A percentile compares a stretch with the other conserved stretches of the same genome.
Evolutionary conservation across 2,113 vertebrate species (phyloP).

Genomic region (Fregata magnificens): DNA sequence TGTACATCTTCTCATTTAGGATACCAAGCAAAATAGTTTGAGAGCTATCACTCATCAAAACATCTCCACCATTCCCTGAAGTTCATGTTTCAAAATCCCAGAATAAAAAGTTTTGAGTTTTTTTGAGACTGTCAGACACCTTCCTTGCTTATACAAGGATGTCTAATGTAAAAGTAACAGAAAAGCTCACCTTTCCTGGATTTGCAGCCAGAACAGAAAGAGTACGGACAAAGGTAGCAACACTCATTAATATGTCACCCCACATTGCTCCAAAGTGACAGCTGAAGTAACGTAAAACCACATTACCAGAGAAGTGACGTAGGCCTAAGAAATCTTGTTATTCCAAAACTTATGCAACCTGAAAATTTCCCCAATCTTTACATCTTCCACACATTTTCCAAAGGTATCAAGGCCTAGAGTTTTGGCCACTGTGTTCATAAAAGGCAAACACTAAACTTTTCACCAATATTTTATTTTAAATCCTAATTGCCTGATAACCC

Average conservation of each 20-base stretch:
- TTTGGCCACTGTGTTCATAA: neutral
- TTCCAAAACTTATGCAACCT: neutral
- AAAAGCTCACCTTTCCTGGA: neutral
- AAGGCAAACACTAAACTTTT: neutral
- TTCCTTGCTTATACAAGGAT: neutral
- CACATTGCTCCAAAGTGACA: neutral
- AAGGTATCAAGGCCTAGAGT: neutral
- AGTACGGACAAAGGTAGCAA: neutral
- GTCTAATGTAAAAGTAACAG: neutral
- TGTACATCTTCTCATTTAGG: neutral
- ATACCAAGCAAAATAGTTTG: neutral
- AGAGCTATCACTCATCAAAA: neutral
- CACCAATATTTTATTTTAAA: neutral
- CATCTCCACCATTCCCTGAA: rapidly evolving
- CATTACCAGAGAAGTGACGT: too few species aligned
- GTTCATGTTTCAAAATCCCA: neutral
- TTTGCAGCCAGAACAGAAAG: neutral
- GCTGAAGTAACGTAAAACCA: rapidly evolving
- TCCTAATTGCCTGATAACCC: neutral
- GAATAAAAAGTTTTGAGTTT: neutral
- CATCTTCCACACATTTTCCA: neutral
- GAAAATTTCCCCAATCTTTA: neutral
- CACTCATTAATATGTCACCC: neutral
- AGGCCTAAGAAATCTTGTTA: neutral
- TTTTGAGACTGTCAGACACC: neutral